phyloP scores from a whole-genome alignment of 2,113 vertebrate genomes.

The Noctilio leporinus region DNA sequence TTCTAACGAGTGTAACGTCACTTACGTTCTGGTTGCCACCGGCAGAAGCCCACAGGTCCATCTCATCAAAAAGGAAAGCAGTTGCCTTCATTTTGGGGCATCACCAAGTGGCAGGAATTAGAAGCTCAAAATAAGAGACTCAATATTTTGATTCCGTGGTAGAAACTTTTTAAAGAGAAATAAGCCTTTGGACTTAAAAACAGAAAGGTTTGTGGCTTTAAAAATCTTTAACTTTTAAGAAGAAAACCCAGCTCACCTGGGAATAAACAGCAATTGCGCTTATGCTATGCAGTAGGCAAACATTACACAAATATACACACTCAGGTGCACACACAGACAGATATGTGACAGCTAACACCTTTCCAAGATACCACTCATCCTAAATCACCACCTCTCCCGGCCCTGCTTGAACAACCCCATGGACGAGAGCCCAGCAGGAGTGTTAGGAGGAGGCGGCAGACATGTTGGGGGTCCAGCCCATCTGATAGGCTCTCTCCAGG shows the following conservation, averaged over 20 bases:
- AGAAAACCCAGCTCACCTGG: conserved; percentile 47
- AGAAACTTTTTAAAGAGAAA: conserved; percentile 12
- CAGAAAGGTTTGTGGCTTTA: conserved; percentile 1
- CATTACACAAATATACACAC: conserved; percentile 38
- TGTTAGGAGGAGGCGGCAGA: conserved; percentile 90
- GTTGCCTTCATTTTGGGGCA: not conserved
- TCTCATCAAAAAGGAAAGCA: conserved; percentile 48
- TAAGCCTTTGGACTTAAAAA: conserved; percentile 46
- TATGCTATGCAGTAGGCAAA: conserved; percentile 51
- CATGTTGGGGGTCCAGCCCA: conserved; percentile 97
- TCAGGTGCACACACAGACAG: not conserved
- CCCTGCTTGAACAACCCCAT: conserved; percentile 49
- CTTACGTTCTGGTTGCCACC: conserved; percentile 47
- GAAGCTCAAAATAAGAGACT: conserved; percentile 44
- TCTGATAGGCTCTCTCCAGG: conserved; percentile 96
- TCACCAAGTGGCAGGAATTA: conserved; percentile 47
- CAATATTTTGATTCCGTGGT: not conserved
- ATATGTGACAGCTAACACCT: conserved; percentile 40
- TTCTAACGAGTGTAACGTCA: conserved; percentile 54
- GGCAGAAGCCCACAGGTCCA: conserved; percentile 63
- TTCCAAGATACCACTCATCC: conserved; percentile 21
- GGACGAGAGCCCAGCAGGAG: not conserved
- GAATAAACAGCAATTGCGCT: conserved; percentile 33
- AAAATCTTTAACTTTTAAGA: conserved; percentile 29
- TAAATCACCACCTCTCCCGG: conserved; percentile 62